A percentile compares a stretch with the other conserved stretches of the same genome.
Conservation (phyloP, 2,113 vertebrate species). For the Tetrax tetrax region DNA sequence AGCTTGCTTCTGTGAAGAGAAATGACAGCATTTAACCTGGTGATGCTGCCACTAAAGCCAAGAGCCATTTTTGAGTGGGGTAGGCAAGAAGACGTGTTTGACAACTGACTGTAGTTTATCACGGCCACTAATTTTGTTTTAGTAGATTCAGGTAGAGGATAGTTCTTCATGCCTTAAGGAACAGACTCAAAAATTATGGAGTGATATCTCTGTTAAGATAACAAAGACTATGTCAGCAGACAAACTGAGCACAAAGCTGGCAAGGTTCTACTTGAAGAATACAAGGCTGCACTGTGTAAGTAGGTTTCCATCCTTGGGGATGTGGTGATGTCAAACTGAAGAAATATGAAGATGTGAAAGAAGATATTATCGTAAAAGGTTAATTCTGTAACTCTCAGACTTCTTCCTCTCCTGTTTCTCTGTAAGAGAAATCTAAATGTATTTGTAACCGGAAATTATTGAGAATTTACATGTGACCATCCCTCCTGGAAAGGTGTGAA, state of each 20-base stretch:
- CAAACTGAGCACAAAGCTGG: background rate
- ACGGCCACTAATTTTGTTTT: background rate
- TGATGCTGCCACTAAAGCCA: background rate
- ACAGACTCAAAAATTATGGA: background rate
- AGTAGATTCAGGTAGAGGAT: background rate
- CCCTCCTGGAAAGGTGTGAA: background rate
- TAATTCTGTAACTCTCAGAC: background rate
- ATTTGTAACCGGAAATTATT: background rate
- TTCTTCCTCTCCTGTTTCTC: background rate
- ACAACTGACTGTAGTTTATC: background rate
- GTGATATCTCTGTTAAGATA: background rate
- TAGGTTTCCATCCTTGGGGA: background rate
- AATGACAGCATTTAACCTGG: background rate
- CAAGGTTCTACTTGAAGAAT: background rate
- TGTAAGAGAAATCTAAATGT: background rate
- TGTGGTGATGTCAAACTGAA: background rate
- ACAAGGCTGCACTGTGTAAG: background rate
- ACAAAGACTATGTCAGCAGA: background rate
- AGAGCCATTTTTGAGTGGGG: background rate
- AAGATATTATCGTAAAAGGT: background rate
- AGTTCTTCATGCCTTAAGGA: background rate
- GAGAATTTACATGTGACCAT: background rate
- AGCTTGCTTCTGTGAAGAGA: background rate
- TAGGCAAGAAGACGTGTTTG: background rate
- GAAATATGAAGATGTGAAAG: background rate